Evolutionary conservation across 2,888 invertebrate genomes (phyloP), one percentile per base, ranked within the genome.

Genomic region (Ophion ventricosus): DNA sequence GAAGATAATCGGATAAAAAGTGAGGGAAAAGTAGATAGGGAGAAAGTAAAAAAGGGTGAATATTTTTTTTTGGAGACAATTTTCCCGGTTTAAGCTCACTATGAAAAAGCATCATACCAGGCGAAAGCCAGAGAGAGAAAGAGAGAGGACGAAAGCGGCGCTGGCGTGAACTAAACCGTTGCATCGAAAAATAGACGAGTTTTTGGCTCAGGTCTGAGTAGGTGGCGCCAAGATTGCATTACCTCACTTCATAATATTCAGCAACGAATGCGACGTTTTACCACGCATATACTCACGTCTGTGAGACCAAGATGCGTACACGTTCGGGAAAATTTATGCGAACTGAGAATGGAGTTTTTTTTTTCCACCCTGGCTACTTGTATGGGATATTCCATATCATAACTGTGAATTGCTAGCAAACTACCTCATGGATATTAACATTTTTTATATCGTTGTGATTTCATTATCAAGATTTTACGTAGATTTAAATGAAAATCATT

Each of bases 211-310:
- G 49, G 56, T 63, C 61, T 67, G 69, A 61, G 23, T 54, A 78
- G 80, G 85, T 85, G 85, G 82, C 82, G 85, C 82, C 85, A 85
- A 80, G 76, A 80, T 83, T 85, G 85, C 85, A 70, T 78, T 69
- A 78, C 61, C 59, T 35, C 69, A 49, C 69, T 78, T 43, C 25
- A 43, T 20, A 67, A 67, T 77, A 43, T 69, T 43, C 59, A 59
- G 40, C 20, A 61, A 64, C 64, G n/a, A 61, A 73, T 59, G 49
- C 54, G 35, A 66, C 66, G 61, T 56, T 66, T 66, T 43, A 72
- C 40, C 59, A 35, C 35, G 57, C 70, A 14, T 61, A 25, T 56
- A 75, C 29, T 43, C 73, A 11, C 54, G 63, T 75, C 77, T 35
- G 57, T 29, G 49, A 40, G 43, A 57, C 56, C 56, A 25, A 74